Conservation (phyloP, 2,113 vertebrate genomes). For the Scolopax mira region DNA sequence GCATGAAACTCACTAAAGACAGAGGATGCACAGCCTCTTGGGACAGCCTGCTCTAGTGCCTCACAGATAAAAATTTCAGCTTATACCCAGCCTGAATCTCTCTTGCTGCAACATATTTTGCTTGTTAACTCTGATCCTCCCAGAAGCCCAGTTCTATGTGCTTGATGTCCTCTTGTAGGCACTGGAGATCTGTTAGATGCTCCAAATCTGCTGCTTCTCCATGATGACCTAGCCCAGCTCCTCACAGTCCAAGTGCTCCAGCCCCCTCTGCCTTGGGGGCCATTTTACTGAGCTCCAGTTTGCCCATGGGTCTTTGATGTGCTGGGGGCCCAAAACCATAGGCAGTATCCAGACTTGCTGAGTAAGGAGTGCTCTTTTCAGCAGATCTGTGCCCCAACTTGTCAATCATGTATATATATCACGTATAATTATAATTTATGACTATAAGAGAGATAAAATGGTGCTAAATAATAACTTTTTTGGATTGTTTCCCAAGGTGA, state of each 20-base stretch:
- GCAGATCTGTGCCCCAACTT: background rate
- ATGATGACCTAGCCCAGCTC: background rate
- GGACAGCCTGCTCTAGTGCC: background rate
- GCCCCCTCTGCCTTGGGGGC: rapidly evolving
- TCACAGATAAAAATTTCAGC: background rate
- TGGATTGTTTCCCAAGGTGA: background rate
- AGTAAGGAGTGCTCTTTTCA: background rate
- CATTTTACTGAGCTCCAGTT: rapidly evolving
- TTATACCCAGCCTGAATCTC: background rate
- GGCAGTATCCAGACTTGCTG: background rate
- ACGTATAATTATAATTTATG: background rate
- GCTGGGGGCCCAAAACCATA: no score
- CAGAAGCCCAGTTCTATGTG: background rate
- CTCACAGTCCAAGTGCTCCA: background rate
- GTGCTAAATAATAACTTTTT: background rate
- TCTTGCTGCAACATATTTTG: background rate
- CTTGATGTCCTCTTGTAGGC: background rate
- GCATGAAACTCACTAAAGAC: background rate
- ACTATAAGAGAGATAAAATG: background rate
- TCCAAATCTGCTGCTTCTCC: background rate
- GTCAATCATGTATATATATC: background rate
- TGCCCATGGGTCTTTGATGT: background rate
- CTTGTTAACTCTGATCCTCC: background rate
- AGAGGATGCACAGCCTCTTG: background rate
- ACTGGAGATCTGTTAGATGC: background rate